phyloP scores from a whole-genome alignment of 2,113 vertebrate genomes.

The Zapus hudsonius region DNA sequence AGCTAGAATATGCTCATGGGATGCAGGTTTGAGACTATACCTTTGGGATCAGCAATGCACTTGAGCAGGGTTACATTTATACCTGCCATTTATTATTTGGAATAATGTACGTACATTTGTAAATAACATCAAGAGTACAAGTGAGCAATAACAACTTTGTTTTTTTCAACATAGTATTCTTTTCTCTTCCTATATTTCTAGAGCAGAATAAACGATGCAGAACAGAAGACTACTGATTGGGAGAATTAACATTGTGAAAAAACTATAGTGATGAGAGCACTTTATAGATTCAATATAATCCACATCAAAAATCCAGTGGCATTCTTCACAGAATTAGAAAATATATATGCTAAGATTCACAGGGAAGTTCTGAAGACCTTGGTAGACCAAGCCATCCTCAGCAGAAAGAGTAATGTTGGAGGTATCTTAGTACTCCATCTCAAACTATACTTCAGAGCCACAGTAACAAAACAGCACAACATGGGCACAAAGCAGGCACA shows the following conservation, averaged over 20 bases:
- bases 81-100: background rate
- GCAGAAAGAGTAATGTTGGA: background rate
- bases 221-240: background rate
- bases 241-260: background rate
- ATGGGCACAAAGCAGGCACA: background rate
- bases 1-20: background rate
- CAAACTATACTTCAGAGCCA: background rate
- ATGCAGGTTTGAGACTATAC: background rate
- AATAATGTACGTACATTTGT: background rate
- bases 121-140: background rate
- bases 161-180: background rate
- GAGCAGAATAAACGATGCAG: background rate
- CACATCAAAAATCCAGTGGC: background rate
- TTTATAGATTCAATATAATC: background rate
- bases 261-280: background rate
- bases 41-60: background rate
- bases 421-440: background rate
- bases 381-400: background rate
- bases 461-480: background rate
- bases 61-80: background rate
- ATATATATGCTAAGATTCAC: background rate
- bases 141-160: background rate
- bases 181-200: conserved; percentile 16
- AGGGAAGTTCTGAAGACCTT: background rate
- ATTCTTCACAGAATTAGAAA: background rate